Base-by-base conservation (phyloP, 2,797 vertebrate species). In the Pantherophis alleghaniensis region DNA sequence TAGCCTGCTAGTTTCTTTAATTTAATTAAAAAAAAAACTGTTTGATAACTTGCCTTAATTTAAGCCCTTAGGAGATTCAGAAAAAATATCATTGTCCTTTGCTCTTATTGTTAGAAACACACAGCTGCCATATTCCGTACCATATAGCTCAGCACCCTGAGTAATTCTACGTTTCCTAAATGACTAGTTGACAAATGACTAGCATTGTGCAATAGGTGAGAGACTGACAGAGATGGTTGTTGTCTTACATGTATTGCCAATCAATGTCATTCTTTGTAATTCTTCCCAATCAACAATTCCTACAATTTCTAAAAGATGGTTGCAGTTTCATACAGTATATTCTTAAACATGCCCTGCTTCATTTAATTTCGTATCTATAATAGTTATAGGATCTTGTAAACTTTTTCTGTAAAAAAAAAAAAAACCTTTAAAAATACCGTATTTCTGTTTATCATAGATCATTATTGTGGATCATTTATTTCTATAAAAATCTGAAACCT, bases 301-400 rank as follows among this genome's bases (percentile, higher is more conserved):
- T 63, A n/a, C 24, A 61, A 63, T 63, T 63, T 10, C 60, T 63
- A 66, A 66, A 63, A 28, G 13, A 53, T 53, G 60, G 60, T 26
- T 66, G 61, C 12, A 5, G 1, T 66, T 28, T 32, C 18, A 61
- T 59, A 74, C 16, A 37, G 7, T 74, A 89, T 55, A 55, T 13
- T 63, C 37, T 4, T 93, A 55, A 55, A n/a, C 2, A 32, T 14
- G 1, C 5, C 55, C 22, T 10, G 90, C 86, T 0, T 0, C 10
- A 93, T 95, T 91, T 91, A 18, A 14, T 94, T 94, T 55, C 92
- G 42, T 13, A 66, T 88, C 13, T 2, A 69, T 66, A 66, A 2
- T 12, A 1, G 32, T 22, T 92, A 16, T 63, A 91, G 56, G 88
- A 1, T 7, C 87, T 66, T 0, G 28, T 3, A 63, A 87, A 66